A percentile compares a stretch with the other conserved stretches of the same genome.
These are phyloP conservation scores for Hecatera dysodea DNA, from an alignment of 2,888 invertebrate genomes.

Conservation along the genomic window DNA sequence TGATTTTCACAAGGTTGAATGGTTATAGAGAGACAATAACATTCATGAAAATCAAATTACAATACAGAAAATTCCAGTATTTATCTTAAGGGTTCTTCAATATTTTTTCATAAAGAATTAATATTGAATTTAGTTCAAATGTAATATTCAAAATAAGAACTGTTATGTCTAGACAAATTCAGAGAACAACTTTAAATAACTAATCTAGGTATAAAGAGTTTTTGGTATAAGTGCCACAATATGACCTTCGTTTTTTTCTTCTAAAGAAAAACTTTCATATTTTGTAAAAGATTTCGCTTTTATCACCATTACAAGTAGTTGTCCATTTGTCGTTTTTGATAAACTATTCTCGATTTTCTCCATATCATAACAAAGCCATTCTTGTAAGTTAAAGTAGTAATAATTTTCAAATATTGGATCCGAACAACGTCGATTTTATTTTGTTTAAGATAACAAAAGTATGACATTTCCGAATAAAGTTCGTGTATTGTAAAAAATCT, in stretches of 20 bases:
- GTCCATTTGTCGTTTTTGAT: too few species aligned
- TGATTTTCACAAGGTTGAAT: not conserved
- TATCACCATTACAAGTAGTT: not conserved
- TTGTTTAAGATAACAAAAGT: too few species aligned
- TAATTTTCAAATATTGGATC: too few species aligned
- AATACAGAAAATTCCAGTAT: conserved; percentile 19
- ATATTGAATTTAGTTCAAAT: conserved; percentile 20
- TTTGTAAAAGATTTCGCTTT: not conserved
- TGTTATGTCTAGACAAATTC: conserved; percentile 46
- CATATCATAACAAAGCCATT: too few species aligned
- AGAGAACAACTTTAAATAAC: conserved; percentile 20
- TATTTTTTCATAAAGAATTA: conserved; percentile 27
- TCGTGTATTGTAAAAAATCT: too few species aligned
- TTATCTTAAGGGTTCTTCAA: conserved; percentile 14
- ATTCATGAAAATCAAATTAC: not conserved
- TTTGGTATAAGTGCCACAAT: conserved; percentile 2
- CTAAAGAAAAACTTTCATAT: not conserved
- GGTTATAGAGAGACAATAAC: not conserved
- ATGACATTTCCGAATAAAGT: too few species aligned
- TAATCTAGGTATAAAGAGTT: conserved; percentile 29
- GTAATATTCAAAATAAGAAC: not conserved
- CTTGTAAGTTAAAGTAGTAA: too few species aligned
- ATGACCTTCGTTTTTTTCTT: not conserved
- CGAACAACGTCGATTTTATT: too few species aligned
- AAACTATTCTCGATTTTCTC: too few species aligned